Percentiles rank a stretch among this genome's conserved stretches.
These are phyloP conservation scores for Scalopus aquaticus DNA, from an alignment of 2,113 vertebrate genomes.

Conservation along the genomic window DNA sequence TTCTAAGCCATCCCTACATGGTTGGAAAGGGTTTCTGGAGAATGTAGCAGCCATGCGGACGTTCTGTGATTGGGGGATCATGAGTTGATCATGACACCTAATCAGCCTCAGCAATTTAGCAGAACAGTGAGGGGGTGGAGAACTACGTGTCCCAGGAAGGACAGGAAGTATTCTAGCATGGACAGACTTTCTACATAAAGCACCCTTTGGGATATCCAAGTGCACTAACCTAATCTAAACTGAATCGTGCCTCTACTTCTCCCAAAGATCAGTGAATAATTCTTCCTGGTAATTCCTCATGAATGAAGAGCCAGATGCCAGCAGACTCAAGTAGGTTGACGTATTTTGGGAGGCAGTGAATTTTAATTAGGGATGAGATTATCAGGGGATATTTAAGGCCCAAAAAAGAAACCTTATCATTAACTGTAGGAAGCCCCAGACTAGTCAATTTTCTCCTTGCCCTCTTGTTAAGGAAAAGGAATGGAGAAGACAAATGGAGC, in stretches of 20 bases:
- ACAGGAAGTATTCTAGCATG: not conserved
- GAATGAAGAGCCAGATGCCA: not conserved
- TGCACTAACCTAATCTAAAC: not conserved
- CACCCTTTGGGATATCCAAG: not conserved
- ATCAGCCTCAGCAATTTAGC: not conserved
- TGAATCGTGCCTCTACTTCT: not conserved
- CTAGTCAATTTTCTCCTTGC: not conserved
- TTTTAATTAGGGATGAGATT: conserved; percentile 19
- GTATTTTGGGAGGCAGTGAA: not conserved
- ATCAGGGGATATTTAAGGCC: not conserved
- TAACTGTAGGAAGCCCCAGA: not conserved
- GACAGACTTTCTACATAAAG: not conserved
- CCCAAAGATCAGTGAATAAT: not conserved
- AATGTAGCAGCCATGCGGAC: not conserved
- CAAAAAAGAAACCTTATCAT: not conserved
- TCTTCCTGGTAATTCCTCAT: not conserved
- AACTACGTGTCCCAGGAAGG: not conserved
- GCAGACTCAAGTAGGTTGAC: not conserved
- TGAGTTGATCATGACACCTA: not conserved
- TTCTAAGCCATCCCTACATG: not conserved
- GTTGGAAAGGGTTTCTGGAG: not conserved
- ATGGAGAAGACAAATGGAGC: not conserved
- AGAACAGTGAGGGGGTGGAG: not conserved
- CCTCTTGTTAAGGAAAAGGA: not conserved
- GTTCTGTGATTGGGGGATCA: not conserved